A percentile compares a stretch with the other conserved stretches of the same genome.
These are phyloP conservation scores for Oenanthe melanoleuca DNA, from an alignment of 2,113 vertebrate genomes.

Conservation along the genomic window DNA sequence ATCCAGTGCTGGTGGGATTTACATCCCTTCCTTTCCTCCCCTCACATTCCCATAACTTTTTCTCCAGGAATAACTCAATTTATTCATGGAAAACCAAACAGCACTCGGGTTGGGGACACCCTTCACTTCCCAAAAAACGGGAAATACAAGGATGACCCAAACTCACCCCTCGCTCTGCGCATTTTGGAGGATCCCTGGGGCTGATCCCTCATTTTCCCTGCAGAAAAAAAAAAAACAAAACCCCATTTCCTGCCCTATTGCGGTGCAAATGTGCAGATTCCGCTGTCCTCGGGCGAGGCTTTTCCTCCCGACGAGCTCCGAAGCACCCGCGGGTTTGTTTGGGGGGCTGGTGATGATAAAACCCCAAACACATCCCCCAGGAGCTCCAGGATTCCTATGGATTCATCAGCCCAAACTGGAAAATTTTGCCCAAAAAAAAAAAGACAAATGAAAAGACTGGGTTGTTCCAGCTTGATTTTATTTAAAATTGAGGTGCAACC, in stretches of 20 bases:
- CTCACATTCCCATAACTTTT: not conserved
- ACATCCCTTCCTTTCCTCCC: not conserved
- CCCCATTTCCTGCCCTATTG: not conserved
- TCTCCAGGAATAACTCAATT: not conserved
- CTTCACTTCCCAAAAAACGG: not conserved
- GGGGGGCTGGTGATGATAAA: not conserved
- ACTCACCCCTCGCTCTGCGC: fast-evolving
- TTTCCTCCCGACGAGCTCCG: not conserved
- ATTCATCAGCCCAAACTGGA: not conserved
- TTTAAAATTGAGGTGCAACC: not conserved
- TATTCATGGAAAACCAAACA: not conserved
- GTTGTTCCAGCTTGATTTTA: not conserved
- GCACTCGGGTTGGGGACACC: fast-evolving
- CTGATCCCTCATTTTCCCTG: not conserved
- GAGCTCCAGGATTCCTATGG: fast-evolving
- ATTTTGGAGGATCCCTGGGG: fast-evolving
- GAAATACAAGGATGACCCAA: fast-evolving
- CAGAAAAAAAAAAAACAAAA: not conserved
- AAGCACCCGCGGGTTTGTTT: not conserved
- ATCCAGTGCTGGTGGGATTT: not conserved
- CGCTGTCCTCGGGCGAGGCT: not conserved
- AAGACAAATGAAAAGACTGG: too few species aligned
- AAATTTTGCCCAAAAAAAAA: not conserved
- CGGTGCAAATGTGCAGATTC: not conserved
- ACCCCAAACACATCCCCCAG: not conserved